Evolutionary conservation across 1,140 invertebrate species (phyloP), one percentile per base, ranked within the genome.

Genomic region (Musca domestica): DNA sequence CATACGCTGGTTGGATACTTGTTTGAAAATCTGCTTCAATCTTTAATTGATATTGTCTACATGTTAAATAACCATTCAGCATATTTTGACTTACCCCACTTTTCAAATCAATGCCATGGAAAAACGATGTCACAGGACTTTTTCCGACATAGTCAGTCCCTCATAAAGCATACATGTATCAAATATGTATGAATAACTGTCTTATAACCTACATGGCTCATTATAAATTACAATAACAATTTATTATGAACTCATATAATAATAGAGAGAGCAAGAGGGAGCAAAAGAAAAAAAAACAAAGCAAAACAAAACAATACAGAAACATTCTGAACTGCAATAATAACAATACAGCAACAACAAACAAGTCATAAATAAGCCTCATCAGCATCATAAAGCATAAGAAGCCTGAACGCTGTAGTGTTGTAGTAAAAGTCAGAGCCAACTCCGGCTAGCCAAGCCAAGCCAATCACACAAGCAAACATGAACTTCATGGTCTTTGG

Each of bases 221-320:
- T 64, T 64, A 48, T 49, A 48, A 49, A 64, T 64, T 64, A 64
- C 63, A 64, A 64, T 64, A 64, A 64, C 63, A 64, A 64, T 64
- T 64, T 41, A 64, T 64, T 64, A 64, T 64, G n/a, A 64, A 64
- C 34, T 41, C 27, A 61, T 61, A 51, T 51, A 61, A 61, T 61
- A 61, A 61, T 61, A 61, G 56, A 19, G 20, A 51, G 47, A 23
- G 54, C 25, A 34, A 19, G 34, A 10, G 10, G 10, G 9, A 61
- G 4, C 17, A 6, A 51, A 51, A 19, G 4, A 19, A 51, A 51
- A 1, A 20, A 51, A 4, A 51, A 51, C 48, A 12, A 41, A 10
- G 34, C 34, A 12, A n/a, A 64, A 12, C 6, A 41, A 41, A 41
- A 41, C 3, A 30, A 30, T 30, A n/a, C 34, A 12, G 34, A 41